phyloP scores from a whole-genome alignment of 2,797 vertebrate genomes.

The Spinus pinus region DNA sequence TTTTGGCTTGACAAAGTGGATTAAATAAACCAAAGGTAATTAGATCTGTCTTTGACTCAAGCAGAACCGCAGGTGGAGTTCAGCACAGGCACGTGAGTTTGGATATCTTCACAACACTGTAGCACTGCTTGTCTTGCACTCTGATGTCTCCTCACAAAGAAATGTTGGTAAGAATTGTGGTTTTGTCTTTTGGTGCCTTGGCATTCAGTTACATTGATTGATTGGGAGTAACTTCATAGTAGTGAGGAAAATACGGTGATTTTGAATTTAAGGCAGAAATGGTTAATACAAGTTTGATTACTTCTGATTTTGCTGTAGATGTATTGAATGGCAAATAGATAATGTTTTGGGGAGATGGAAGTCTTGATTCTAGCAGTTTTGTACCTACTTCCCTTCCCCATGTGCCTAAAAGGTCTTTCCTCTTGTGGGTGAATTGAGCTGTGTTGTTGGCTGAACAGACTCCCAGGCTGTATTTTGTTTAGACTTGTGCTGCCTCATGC shows the following conservation, averaged over 20 bases:
- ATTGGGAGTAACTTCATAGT: background rate
- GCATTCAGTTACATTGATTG: background rate
- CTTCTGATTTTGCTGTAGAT: background rate
- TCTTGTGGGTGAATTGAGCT: background rate
- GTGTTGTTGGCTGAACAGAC: background rate
- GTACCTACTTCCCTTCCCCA: background rate
- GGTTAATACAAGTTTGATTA: background rate
- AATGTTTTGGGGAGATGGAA: background rate
- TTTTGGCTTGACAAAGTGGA: background rate
- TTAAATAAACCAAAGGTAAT: background rate
- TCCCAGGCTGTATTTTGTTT: background rate
- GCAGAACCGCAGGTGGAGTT: slow-evolving; percentile 98
- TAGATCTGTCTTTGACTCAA: background rate
- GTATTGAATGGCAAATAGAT: background rate
- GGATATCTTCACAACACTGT: slow-evolving; percentile 94
- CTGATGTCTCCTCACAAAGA: slow-evolving; percentile 85
- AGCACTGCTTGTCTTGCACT: slow-evolving; percentile 90
- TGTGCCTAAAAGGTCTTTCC: background rate
- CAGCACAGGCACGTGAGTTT: slow-evolving; percentile 95
- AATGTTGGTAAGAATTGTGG: slow-evolving; percentile 82
- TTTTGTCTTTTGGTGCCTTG: background rate
- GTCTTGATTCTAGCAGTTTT: background rate
- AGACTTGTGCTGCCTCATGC: background rate
- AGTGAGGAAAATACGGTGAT: background rate
- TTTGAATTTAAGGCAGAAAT: background rate